phyloP scores from a whole-genome alignment of 2,888 invertebrate genomes.

The Thumatha senex region DNA sequence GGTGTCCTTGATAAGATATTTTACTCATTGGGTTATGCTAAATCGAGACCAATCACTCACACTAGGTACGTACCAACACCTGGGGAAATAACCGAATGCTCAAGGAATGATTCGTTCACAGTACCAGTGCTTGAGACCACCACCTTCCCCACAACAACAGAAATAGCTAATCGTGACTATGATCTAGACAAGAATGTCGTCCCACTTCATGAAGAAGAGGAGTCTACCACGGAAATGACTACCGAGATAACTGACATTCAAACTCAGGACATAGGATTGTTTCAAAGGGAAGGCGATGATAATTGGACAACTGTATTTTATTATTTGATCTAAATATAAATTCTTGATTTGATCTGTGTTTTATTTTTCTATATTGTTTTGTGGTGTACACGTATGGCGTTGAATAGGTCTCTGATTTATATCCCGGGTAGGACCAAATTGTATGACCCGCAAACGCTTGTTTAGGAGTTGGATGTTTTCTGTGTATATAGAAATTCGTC shows the following conservation, averaged over 20 bases:
- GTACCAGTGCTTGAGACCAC: background rate
- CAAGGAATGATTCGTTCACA: conserved; percentile 44
- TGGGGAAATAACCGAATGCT: conserved; percentile 61
- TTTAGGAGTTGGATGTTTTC: too few species aligned
- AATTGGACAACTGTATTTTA: conserved; percentile 12
- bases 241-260: too few species aligned
- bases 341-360: background rate
- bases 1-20: conserved; percentile 67
- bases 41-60: conserved; percentile 35
- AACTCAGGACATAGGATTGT: too few species aligned
- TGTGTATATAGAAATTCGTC: too few species aligned
- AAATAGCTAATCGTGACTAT: background rate
- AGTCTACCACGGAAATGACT: too few species aligned
- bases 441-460: too few species aligned
- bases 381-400: too few species aligned
- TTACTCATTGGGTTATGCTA: conserved; percentile 62
- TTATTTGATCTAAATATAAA: conserved; percentile 7
- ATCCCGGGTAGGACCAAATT: too few species aligned
- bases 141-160: background rate
- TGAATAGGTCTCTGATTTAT: too few species aligned
- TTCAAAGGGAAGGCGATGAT: background rate
- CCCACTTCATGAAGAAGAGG: too few species aligned
- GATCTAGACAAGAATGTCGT: too few species aligned
- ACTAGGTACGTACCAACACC: conserved; percentile 54
- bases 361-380: background rate